Conservation (phyloP, 2,113 vertebrate genomes). For the Mola mola region DNA sequence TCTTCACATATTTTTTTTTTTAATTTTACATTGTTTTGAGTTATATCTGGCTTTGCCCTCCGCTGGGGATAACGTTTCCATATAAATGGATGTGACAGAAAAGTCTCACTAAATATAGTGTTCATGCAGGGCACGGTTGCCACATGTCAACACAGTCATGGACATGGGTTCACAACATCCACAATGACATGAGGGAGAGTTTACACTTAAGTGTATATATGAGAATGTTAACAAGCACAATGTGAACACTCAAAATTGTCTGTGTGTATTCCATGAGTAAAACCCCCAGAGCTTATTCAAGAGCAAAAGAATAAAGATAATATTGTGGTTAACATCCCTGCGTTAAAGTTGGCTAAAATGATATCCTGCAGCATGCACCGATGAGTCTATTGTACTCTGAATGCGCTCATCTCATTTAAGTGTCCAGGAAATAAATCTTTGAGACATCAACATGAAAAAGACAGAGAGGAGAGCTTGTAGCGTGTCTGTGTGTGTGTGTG, state of each 20-base stretch:
- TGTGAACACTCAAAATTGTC: constrained; percentile 19
- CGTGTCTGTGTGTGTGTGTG: constrained; percentile 45
- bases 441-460: constrained; percentile 12
- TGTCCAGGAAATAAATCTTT: constrained; percentile 37
- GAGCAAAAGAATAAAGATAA: constrained; percentile 6
- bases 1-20: too few relatives aligned
- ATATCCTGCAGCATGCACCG: constrained; percentile 19
- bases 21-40: too few relatives aligned
- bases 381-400: constrained; percentile 24
- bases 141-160: constrained; percentile 18
- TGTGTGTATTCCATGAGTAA: constrained; percentile 43
- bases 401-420: constrained; percentile 24
- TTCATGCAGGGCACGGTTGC: constrained; percentile 31
- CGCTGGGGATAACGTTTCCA: too few relatives aligned
- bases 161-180: constrained; percentile 32
- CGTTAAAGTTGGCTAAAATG: constrained; percentile 14
- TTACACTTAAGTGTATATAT: constrained; percentile 26
- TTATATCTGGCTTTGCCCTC: too few relatives aligned
- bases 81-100: constrained; percentile 2
- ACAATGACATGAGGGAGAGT: constrained; percentile 25
- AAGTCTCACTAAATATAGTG: constrained; percentile 20
- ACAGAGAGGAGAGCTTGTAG: constrained; percentile 13
- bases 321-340: constrained; percentile 3
- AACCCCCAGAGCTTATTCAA: constrained; percentile 17
- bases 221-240: constrained; percentile 3